phyloP scores from a whole-genome alignment of 2,888 invertebrate genomes.

The Himalopsyche kuldschensis region DNA sequence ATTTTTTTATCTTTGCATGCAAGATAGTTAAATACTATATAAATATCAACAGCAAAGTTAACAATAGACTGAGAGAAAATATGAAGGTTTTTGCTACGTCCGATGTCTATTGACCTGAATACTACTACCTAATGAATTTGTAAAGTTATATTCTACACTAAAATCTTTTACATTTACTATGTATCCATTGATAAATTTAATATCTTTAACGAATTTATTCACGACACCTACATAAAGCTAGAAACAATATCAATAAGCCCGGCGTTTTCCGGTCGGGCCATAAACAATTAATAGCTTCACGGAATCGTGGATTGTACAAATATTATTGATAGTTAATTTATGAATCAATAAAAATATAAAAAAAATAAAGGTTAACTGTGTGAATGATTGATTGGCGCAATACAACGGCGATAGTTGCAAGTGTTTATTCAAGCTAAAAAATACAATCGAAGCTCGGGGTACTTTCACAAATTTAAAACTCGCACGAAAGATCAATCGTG shows the following conservation, averaged over 20 bases:
- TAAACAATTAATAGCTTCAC: background rate
- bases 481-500: background rate
- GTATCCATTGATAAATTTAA: too few relatives aligned
- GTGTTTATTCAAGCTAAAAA: background rate
- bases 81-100: too few relatives aligned
- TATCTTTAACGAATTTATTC: too few relatives aligned
- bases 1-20: too few relatives aligned
- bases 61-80: too few relatives aligned
- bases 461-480: background rate
- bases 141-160: too few relatives aligned
- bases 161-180: too few relatives aligned
- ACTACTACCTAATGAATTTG: too few relatives aligned
- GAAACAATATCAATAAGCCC: background rate
- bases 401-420: background rate
- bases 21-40: too few relatives aligned
- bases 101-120: too few relatives aligned
- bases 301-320: background rate
- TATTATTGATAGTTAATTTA: background rate
- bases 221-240: background rate
- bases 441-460: background rate
- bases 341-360: background rate
- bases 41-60: too few relatives aligned
- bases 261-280: background rate
- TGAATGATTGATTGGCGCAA: background rate
- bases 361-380: background rate